Base-by-base conservation (phyloP, 2,888 invertebrate species). In the Anodontia alba region DNA sequence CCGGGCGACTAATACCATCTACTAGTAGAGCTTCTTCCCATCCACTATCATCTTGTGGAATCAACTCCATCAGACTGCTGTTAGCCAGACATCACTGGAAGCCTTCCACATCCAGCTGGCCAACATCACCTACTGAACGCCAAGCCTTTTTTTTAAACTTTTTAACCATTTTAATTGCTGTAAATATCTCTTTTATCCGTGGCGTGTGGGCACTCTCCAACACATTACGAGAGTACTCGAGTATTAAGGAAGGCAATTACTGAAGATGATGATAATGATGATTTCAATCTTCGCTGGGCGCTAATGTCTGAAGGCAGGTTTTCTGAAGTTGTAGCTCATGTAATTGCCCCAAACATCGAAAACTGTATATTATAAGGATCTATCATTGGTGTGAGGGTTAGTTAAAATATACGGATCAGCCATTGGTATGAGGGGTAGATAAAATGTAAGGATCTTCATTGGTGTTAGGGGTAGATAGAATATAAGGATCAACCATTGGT, bases 201-300 rank as follows among this genome's bases (percentile, higher is more conserved):
- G 54, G 54, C 54, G 29, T 26, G 54, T 54, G 54, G 26, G 54
- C 54, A 54, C 29, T 26, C 54, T 54, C 54, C 23, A 29, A 20
- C 54, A 54, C 54, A 54, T 54, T 54, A 26, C 54, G 54, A 54
- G 54, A 54, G 26, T 54, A 54, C 54, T 54, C 29, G 26, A 54
- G 54, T 54, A 54, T n/a, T 54, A 26, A 54, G 54, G 54, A 26
- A 54, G 54, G 54, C 54, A 54, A 54, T 54, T 54, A 54, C 54
- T 54, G 54, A 54, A 54, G 54, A 54, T 54, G 54, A 54, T 54
- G 54, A 54, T 54, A 26, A 54, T 26, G 54, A 54, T 38, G 38
- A 38, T n/a, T n/a, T n/a, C n/a, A n/a, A n/a, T n/a, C n/a, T n/a
- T n/a, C n/a, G n/a, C n/a, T n/a, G n/a, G n/a, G n/a, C n/a, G n/a